phyloP scores from a whole-genome alignment of 2,113 vertebrate genomes.

The Acinonyx jubatus region DNA sequence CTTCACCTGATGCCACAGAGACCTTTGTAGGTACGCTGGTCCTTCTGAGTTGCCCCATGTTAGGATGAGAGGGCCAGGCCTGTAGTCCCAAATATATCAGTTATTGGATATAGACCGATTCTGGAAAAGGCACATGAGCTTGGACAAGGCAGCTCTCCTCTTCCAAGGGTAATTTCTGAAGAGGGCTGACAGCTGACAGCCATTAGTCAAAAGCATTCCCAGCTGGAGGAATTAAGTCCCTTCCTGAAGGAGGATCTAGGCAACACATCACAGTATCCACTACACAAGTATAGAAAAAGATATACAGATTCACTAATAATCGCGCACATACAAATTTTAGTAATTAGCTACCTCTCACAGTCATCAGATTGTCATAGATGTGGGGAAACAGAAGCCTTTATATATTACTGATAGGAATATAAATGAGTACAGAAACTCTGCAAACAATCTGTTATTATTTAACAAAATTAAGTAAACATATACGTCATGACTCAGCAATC shows the following conservation, averaged over 20 bases:
- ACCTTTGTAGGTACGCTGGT: not conserved
- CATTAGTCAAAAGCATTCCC: not conserved
- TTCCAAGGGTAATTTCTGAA: not conserved
- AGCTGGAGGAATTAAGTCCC: not conserved
- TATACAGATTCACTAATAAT: not conserved
- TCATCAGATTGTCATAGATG: not conserved
- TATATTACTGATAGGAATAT: not conserved
- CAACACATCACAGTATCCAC: not conserved
- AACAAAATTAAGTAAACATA: slow-evolving; percentile 24
- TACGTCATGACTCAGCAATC: not conserved
- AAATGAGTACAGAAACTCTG: not conserved
- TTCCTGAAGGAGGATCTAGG: not conserved
- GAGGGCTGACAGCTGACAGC: not conserved
- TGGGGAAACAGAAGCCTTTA: not conserved
- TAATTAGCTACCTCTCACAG: not conserved
- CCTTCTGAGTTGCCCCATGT: not conserved
- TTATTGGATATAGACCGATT: not conserved
- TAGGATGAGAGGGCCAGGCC: not conserved
- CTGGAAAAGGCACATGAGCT: not conserved
- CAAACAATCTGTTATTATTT: not conserved
- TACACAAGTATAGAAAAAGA: not conserved
- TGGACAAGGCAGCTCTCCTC: not conserved
- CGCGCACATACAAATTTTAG: not conserved
- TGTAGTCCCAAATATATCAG: not conserved
- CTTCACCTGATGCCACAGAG: not conserved